Conservation (phyloP, 2,113 vertebrate species). For the Triplophysa dalaica region DNA sequence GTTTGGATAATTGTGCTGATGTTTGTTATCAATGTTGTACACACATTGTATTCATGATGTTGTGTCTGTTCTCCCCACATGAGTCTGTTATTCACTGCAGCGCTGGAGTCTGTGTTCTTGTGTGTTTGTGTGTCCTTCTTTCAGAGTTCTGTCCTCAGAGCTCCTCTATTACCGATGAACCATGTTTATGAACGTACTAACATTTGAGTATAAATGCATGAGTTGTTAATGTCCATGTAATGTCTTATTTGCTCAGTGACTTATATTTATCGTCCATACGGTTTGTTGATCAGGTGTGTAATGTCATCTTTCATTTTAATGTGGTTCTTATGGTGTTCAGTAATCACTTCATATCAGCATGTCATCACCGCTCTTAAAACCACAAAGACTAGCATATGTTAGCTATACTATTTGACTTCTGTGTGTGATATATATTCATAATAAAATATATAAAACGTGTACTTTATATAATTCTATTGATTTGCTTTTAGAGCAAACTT, state of each 20-base stretch:
- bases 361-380: conserved; percentile 15
- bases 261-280: conserved; percentile 23
- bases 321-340: background rate
- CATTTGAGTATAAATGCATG: conserved; percentile 26
- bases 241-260: conserved; percentile 1
- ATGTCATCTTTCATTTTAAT: conserved; percentile 2
- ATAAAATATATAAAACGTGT: no score
- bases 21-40: background rate
- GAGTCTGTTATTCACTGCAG: conserved; percentile 26
- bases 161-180: background rate
- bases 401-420: background rate
- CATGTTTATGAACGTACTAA: conserved; percentile 20
- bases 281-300: conserved; percentile 27
- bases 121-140: background rate
- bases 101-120: background rate
- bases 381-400: background rate
- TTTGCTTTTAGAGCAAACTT: background rate
- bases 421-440: background rate
- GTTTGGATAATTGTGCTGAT: background rate
- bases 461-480: background rate
- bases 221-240: background rate
- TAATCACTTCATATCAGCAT: conserved; percentile 1
- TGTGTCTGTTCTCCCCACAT: conserved; percentile 22
- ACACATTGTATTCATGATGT: conserved; percentile 5
- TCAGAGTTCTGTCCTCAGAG: conserved; percentile 1